Conservation (phyloP, 64 coral and sea anemone species). For the Montipora efflorescens region DNA sequence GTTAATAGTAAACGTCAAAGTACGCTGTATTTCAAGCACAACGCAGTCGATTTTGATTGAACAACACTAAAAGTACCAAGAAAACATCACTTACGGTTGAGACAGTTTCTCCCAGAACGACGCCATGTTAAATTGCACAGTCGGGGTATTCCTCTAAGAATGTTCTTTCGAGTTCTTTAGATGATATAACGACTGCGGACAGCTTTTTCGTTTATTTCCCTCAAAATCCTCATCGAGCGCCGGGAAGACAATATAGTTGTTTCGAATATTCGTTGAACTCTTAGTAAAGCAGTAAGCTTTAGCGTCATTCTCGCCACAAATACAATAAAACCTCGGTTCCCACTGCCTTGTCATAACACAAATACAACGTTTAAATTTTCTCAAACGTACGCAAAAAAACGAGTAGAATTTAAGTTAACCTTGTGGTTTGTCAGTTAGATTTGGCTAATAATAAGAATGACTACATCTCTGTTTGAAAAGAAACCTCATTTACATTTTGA, state of each 20-base stretch:
- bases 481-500: conserved; percentile 38
- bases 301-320: background rate
- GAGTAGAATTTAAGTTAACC: conserved; percentile 1
- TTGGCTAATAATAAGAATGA: conserved; percentile 49
- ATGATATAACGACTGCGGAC: background rate
- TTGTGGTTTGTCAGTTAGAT: conserved; percentile 10
- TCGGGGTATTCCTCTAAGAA: background rate
- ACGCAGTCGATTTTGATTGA: background rate
- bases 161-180: background rate
- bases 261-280: background rate
- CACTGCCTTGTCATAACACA: background rate
- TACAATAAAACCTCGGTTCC: background rate
- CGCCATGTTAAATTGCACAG: background rate
- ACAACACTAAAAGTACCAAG: background rate
- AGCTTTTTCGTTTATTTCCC: background rate
- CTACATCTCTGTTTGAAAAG: background rate
- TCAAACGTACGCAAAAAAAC: background rate
- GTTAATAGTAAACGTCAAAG: background rate
- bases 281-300: background rate
- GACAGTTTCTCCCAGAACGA: conserved; percentile 48
- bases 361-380: background rate
- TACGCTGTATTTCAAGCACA: background rate
- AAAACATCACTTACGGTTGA: conserved; percentile 32
- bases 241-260: background rate
- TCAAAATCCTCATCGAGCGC: background rate